A percentile compares a stretch with the other conserved stretches of the same genome.
phyloP scores from a whole-genome alignment of 2,113 vertebrate species.

The Bombycilla garrulus region DNA sequence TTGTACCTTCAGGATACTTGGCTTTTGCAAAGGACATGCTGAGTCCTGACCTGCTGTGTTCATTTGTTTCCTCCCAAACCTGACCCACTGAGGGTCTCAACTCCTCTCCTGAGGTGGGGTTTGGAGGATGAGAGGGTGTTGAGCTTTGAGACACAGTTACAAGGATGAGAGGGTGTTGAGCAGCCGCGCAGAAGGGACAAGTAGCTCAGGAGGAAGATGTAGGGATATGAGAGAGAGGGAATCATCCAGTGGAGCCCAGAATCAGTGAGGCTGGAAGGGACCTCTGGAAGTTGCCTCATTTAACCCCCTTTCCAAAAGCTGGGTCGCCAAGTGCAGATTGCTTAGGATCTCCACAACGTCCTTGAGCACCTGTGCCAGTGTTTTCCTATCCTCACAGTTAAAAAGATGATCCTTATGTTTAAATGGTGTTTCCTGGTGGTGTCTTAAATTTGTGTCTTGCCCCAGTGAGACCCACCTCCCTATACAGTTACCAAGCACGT shows the following conservation, averaged over 20 bases:
- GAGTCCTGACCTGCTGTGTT: not conserved
- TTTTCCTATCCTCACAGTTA: not conserved
- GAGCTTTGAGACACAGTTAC: not conserved
- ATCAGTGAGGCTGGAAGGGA: not conserved
- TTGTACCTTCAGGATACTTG: not conserved
- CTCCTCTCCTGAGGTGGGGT: not conserved
- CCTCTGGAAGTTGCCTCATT: not conserved
- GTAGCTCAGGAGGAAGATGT: not conserved
- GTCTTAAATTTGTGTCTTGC: not conserved
- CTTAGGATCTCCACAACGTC: not conserved
- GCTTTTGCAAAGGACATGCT: not conserved
- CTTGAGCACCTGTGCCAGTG: not conserved
- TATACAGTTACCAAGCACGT: not conserved
- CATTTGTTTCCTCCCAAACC: not conserved
- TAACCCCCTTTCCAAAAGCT: not conserved
- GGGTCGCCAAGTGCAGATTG: not conserved
- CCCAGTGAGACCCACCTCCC: not conserved
- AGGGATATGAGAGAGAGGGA: not conserved
- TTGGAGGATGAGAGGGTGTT: not conserved
- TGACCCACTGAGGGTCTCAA: not conserved
- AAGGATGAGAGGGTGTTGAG: not conserved
- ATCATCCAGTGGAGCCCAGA: not conserved
- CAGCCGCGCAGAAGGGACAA: not conserved
- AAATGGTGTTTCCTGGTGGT: not conserved
- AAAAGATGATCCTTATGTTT: not conserved